Base-by-base conservation (phyloP, 2,113 vertebrate species). In the Halcyon malimbica region DNA sequence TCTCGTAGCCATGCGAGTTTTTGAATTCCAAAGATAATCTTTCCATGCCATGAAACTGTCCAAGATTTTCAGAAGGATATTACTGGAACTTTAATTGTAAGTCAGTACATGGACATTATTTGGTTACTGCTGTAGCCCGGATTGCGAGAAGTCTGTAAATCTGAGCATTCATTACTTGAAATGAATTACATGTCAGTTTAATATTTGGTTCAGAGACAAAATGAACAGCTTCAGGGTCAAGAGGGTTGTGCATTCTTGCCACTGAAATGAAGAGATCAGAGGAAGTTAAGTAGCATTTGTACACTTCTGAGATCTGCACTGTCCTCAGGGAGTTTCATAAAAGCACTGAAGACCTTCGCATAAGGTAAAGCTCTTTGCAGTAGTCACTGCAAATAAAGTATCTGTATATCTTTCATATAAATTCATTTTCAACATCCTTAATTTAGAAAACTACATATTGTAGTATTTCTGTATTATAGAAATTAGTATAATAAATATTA, bases 1-100 rank as follows among this genome's bases (percentile, higher is more conserved):
- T 92, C 91, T 93, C 35, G 78, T 90, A 88, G 87, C 93, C 85
- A n/a, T 91, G 96, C 87, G 96, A 95, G 93, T 82, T 97, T 97
- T 44, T 85, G 85, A 80, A 93, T 93, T 91, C 93, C 70, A 64
- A 77, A 95, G 84, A 50, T 96, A 95, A 76, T 73, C n/a, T 87
- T 96, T 77, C 90, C 75, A 50, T 44, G 63, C 65, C 78, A 16
- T 85, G 85, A 93, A 86, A 83, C 73, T 86, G 67, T 81, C 68
- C 44, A 65, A 35, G 75, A 39, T 90, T 73, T 81, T 94, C 51
- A 73, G 75, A 56, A 41, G 62, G 63, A 13, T 91, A 42, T 68
- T 93, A 16, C 20, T 70, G 54, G 54, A 74, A 83, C 63, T 82
- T 91, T 62, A 92, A n/a, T 75, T 90, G 31, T 71, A 53, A 67